Percentiles rank a stretch among this genome's conserved stretches.
These are phyloP conservation scores for Drosophila mauritiana DNA, from an alignment of 1,140 invertebrate genomes.

Conservation along the genomic window DNA sequence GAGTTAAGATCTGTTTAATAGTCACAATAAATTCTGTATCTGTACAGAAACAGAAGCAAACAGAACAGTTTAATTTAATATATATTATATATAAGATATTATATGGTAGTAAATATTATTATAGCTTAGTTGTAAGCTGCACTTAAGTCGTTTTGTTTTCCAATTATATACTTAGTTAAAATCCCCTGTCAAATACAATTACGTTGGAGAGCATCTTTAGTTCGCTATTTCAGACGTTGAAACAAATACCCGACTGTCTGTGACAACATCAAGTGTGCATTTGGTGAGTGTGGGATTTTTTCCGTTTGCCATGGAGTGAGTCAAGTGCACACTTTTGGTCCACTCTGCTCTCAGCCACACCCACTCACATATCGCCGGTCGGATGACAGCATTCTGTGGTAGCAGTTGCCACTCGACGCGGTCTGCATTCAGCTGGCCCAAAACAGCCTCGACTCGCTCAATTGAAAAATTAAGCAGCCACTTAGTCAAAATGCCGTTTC, in stretches of 20 bases:
- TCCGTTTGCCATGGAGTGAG: conserved; percentile 51
- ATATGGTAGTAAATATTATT: no score
- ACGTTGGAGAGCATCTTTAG: conserved; percentile 10
- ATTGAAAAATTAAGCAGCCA: conserved; percentile 83
- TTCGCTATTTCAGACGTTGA: conserved; percentile 4
- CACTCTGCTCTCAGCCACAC: conserved; percentile 37
- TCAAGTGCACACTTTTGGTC: conserved; percentile 68
- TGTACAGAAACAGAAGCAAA: no score
- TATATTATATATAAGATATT: no score
- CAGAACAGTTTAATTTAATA: no score
- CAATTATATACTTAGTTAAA: background rate
- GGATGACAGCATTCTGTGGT: conserved; percentile 71
- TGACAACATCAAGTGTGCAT: conserved; percentile 73
- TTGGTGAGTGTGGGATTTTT: conserved; percentile 57
- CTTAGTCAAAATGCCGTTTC: conserved; percentile 78
- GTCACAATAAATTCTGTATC: no score
- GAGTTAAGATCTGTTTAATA: no score
- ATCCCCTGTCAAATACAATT: conserved; percentile 1
- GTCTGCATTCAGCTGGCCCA: conserved; percentile 42
- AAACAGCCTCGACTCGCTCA: conserved; percentile 40
- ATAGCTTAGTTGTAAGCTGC: no score
- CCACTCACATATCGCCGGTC: conserved; percentile 33
- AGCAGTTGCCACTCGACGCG: conserved; percentile 68
- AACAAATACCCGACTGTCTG: conserved; percentile 52
- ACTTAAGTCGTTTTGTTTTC: no score